Base-by-base conservation (phyloP, 2,888 invertebrate species). In the Tineola bisselliella region DNA sequence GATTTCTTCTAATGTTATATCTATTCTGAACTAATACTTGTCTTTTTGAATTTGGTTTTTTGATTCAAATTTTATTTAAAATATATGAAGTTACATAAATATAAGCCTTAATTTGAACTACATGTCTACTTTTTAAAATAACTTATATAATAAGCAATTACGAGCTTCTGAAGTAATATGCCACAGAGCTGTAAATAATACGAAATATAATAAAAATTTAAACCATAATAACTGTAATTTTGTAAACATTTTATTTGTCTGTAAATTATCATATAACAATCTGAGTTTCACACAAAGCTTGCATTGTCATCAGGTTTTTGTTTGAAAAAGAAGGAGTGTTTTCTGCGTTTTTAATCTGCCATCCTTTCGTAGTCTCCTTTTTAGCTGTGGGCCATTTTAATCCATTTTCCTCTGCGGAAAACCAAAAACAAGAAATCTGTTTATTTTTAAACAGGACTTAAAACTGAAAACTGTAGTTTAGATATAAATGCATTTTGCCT, bases 301-400 rank as follows among this genome's bases (percentile, higher is more conserved):
- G 43, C 59, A 43, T 19, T 44, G 48, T 60, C 48, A 48, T 60
- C 48, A 30, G 18, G 19, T 30, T 60, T 60, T 60, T 60, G 60
- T 60, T 48, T 60, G 25, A 11, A 15, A 15, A 33, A 25, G 48
- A 54, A 54, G 54, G 19, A 58, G 33, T 58, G 43, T 75, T 76
- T 73, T 67, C 75, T 70, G 68, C 73, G 75, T 77, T 84, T 84
- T 84, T 83, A 84, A 83, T 84, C 79, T 83, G 74, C 44, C 76
- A 70, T 76, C 76, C 79, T 74, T 81, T 80, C 77, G 75, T 76
- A 74, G 63, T 68, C 70, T 72, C 71, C 73, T 68, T 74, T 75
- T 72, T 70, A 73, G 81, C 83, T 70, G 64, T 69, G 64, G 79
- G 83, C 78, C 71, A 76, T 84, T 84, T 84, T 83, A 84, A 84